Conservation (phyloP, 2,113 vertebrate genomes). For the Trematomus loennbergii region DNA sequence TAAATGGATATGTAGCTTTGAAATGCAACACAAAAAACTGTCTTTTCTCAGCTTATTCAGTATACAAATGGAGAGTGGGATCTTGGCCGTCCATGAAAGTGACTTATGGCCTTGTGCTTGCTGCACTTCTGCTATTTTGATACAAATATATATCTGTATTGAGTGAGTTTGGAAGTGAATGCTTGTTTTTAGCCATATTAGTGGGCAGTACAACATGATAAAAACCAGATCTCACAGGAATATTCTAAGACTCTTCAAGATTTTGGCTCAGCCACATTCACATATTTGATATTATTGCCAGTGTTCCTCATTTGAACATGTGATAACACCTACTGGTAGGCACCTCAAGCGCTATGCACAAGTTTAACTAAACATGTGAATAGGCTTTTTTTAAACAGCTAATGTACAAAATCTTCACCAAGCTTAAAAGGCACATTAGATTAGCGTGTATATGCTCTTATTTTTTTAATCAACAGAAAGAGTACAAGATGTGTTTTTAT, state of each 20-base stretch:
- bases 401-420: constrained; percentile 23
- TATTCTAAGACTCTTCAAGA: constrained; percentile 5
- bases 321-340: constrained; percentile 11
- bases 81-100: constrained; percentile 15
- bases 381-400: constrained; percentile 24
- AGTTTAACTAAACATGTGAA: constrained; percentile 24
- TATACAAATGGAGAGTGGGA: neutral
- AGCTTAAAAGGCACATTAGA: neutral
- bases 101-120: neutral
- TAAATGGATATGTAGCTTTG: neutral
- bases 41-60: neutral
- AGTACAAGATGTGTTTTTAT: neutral
- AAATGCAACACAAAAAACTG: neutral
- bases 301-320: constrained; percentile 17
- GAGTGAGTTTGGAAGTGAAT: constrained; percentile 17
- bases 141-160: neutral
- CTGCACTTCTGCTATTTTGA: neutral
- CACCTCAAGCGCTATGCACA: neutral
- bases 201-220: neutral
- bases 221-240: neutral
- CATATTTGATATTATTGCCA: neutral
- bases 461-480: constrained; percentile 5
- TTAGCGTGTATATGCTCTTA: neutral
- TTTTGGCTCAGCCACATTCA: constrained; percentile 5
- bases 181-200: constrained; percentile 12